Conservation (phyloP, 2,888 invertebrate genomes). For the Erebia ligea region DNA sequence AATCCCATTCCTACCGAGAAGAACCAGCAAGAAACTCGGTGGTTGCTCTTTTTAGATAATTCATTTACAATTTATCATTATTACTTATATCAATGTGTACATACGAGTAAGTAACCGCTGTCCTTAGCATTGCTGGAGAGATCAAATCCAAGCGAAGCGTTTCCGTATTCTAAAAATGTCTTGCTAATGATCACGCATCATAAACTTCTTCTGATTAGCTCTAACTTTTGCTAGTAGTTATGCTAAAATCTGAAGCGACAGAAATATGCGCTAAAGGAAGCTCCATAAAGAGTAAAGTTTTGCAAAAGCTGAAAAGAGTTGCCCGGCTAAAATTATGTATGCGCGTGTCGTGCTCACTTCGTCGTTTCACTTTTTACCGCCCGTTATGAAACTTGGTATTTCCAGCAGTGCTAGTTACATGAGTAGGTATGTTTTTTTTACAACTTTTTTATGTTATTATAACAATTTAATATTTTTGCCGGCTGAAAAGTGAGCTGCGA, state of each 20-base stretch:
- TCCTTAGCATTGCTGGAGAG: too few species aligned
- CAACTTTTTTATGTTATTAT: too few species aligned
- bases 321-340: slow-evolving; percentile 14
- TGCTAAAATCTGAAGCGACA: slow-evolving; percentile 13
- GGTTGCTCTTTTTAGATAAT: too few species aligned
- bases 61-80: too few species aligned
- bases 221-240: slow-evolving; percentile 12
- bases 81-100: too few species aligned
- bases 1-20: too few species aligned
- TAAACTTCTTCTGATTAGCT: not conserved
- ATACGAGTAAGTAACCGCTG: too few species aligned
- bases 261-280: slow-evolving; percentile 15
- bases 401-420: not conserved
- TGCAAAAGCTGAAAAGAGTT: slow-evolving; percentile 20
- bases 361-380: slow-evolving; percentile 11
- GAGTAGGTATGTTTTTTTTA: not conserved
- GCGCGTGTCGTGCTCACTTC: slow-evolving; percentile 21
- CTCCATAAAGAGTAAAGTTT: slow-evolving; percentile 24
- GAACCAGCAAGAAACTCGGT: too few species aligned
- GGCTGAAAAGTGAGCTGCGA: too few species aligned
- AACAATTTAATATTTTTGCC: too few species aligned
- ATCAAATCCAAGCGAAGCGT: too few species aligned
- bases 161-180: not conserved
- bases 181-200: not conserved
- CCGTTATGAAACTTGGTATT: not conserved